A percentile compares a stretch with the other conserved stretches of the same genome.
phyloP scores from a whole-genome alignment of 2,797 vertebrate species.

The Syncerus caffer region DNA sequence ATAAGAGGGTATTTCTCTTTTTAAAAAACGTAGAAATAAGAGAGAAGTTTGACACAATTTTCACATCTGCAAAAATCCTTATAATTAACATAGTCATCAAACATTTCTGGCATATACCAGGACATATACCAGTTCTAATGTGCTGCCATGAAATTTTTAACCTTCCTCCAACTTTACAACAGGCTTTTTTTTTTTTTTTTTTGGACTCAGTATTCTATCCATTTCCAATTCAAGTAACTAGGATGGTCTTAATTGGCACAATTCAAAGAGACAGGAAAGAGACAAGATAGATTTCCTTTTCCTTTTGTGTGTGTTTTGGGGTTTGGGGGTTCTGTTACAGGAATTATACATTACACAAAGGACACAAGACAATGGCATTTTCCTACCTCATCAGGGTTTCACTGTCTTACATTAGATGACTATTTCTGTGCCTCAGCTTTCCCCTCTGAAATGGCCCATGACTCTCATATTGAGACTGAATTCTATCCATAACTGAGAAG shows the following conservation, averaged over 20 bases:
- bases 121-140: neutral
- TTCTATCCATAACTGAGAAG: neutral
- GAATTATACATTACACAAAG: neutral
- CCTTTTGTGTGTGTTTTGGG: neutral
- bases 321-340: fast-evolving
- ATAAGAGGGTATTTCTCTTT: neutral
- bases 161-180: neutral
- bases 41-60: neutral
- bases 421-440: neutral
- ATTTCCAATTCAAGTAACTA: neutral
- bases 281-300: neutral
- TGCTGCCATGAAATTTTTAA: neutral
- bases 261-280: neutral
- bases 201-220: neutral
- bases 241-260: neutral
- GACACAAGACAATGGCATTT: neutral
- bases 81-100: neutral
- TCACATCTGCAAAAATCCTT: neutral
- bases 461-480: neutral
- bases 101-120: neutral
- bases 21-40: neutral
- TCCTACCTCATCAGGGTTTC: no score
- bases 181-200: neutral
- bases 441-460: neutral
- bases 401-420: neutral